Conservation (phyloP, 2,113 vertebrate species). For the Calidris pugnax region DNA sequence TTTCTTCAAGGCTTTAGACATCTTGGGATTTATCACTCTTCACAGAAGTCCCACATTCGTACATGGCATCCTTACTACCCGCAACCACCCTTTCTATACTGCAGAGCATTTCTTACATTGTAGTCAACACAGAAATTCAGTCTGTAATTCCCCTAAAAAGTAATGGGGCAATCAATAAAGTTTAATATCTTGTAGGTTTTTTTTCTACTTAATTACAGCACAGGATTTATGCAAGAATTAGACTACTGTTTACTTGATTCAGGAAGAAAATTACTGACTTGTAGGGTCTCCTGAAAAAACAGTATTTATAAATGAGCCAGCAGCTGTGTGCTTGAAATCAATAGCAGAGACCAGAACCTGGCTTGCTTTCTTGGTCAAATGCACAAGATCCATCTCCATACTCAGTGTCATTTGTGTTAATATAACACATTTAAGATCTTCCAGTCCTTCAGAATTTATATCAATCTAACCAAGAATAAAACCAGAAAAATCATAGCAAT, state of each 20-base stretch:
- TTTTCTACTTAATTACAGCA: not conserved
- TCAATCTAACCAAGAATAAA: not conserved
- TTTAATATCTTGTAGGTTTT: not conserved
- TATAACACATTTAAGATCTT: not conserved
- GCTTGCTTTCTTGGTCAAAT: not conserved
- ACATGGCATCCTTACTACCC: not conserved
- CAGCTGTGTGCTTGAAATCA: not conserved
- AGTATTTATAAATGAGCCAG: not conserved
- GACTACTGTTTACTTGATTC: not conserved
- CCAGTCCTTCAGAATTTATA: not conserved
- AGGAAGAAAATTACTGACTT: not conserved
- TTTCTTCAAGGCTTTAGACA: slow-evolving; percentile 11
- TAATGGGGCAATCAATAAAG: not conserved
- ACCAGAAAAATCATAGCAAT: not conserved
- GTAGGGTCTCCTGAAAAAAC: not conserved
- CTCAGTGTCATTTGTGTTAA: not conserved
- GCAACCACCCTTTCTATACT: not conserved
- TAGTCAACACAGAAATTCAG: not conserved
- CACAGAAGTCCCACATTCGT: not conserved
- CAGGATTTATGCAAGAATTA: not conserved
- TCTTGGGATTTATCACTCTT: not conserved
- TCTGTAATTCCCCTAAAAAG: not conserved
- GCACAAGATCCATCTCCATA: not conserved
- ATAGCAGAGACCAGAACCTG: not conserved
- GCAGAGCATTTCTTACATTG: not conserved